Base-by-base conservation (phyloP, 92 coral and sea anemone genomes). In the Umimayanthus chanpuru region DNA sequence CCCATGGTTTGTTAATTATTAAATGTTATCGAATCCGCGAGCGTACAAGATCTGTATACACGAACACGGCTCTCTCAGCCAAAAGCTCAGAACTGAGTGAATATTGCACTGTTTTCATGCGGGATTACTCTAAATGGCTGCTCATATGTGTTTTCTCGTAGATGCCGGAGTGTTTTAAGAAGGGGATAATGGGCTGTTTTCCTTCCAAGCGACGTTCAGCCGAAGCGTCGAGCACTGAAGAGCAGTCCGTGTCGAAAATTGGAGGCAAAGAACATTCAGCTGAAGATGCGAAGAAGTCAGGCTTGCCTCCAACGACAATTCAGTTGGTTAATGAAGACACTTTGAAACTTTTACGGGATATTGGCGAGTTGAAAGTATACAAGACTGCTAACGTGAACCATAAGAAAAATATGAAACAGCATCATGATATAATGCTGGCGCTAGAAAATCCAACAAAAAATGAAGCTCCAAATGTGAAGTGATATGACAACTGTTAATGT, bases 241-340 rank as follows among this genome's bases (percentile, higher is more conserved):
- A 85, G 43, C 90, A 92, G 76, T 82, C 96, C 28, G 92, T 73
- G 75, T 79, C 85, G 18, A 81, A 91, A 28, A 84, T 87, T n/a
- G 94, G 90, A 65, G 89, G 92, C 43, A 87, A 73, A 36, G 90
- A 93, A 79, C 85, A 86, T 82, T 86, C 76, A 40, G 86, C 86
- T 9, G 79, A 83, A 49, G 89, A 77, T 32, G 29, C 79, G 25
- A 88, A 77, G 58, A 85, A 86, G 53, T 38, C 81, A 74, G 82
- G 32, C 9, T 88, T 86, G 29, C 89, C 90, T 49, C 87, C 92
- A 38, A 94, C 98, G 9, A 97, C 96, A 23, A 94, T 97, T 30
- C 98, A 96, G 83, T 93, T 97, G 98, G 96, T 97, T 29, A 95
- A 96, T 56, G 98, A 91, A 21, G 98, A 97, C 47, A 94, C 99